These are phyloP conservation scores for Chlorops oryzae DNA, from an alignment of 1,140 invertebrate genomes.

Conservation along the genomic window DNA sequence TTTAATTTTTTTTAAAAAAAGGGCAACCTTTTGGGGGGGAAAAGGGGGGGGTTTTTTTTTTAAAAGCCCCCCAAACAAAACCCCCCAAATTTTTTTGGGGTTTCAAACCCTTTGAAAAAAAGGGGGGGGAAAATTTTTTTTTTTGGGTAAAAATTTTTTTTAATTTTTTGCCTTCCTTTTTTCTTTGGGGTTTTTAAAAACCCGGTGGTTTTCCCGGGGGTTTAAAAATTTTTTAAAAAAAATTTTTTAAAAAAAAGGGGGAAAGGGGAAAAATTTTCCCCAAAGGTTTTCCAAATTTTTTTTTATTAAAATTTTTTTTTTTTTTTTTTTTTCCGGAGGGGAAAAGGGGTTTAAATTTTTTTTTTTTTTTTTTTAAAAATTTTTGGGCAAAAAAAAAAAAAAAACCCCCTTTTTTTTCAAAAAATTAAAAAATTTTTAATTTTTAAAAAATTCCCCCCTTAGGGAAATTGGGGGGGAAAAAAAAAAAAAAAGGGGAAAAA, in stretches of 20 bases:
- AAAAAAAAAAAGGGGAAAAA: background rate
- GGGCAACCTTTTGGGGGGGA: slow-evolving; percentile 39
- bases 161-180: too few relatives aligned
- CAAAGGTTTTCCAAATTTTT: slow-evolving; percentile 36
- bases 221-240: background rate
- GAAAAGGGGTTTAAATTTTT: background rate
- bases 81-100: too few relatives aligned
- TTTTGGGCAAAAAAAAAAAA: too few relatives aligned
- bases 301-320: background rate
- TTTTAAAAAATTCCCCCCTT: too few relatives aligned
- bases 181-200: too few relatives aligned
- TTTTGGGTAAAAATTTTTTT: too few relatives aligned
- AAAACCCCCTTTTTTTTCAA: background rate
- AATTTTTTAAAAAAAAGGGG: background rate
- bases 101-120: too few relatives aligned
- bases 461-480: too few relatives aligned
- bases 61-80: too few relatives aligned
- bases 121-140: too few relatives aligned
- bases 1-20: slow-evolving; percentile 45
- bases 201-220: too few relatives aligned
- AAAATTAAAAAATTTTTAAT: background rate
- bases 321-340: background rate
- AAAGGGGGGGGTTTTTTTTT: slow-evolving; percentile 23
- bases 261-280: slow-evolving; percentile 13
- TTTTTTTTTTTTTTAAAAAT: background rate